Evolutionary conservation across 2,113 vertebrate species (phyloP), one percentile per base, ranked within the genome.

Genomic region (Psittacus erithacus): DNA sequence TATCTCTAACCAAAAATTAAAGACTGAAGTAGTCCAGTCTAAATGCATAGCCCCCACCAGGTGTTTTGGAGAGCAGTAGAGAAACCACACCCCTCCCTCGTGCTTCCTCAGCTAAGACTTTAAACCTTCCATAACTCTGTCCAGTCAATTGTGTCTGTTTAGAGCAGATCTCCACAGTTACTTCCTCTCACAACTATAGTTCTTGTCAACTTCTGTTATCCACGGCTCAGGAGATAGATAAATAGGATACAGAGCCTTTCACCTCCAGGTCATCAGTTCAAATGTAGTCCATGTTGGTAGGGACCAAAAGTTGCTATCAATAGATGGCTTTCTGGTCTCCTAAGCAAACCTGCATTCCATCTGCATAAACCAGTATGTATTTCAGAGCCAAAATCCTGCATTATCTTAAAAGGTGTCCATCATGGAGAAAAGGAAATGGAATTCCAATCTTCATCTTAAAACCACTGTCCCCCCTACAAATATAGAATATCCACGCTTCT

Each of bases 201-300:
- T 94, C 95, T 91, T 95, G 96, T 96, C 96, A 97, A 69, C 41
- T 93, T 92, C 31, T 69, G 89, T 97, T 96, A 97, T 87, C 67
- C 81, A 96, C 82, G 93, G 93, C 96, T 96, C 95, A 95, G 83
- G 18, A 87, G 27, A 96, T 74, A 79, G 77, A 94, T 82, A 94
- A 94, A 96, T 55, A 94, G 88, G 70, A 89, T 91, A 86, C 41
- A 87, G 83, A 96, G 81, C 83, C 96, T 95, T 96, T 96, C 91
- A 94, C 92, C 96, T 84, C 83, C 84, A 79, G 88, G 93, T 93
- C 93, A 92, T 90, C 86, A 85, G 91, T 94, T 89, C 93, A 96
- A 92, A 94, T 0, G 0, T 47, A 88, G 73, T 17, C 44, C 73
- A 24, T 65, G 19, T 47, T 85, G 8, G 2, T 65, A 91, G 75